These are phyloP conservation scores for Heterodera filipjevi DNA, from an alignment of 2,888 invertebrate species.

Conservation along the genomic window DNA sequence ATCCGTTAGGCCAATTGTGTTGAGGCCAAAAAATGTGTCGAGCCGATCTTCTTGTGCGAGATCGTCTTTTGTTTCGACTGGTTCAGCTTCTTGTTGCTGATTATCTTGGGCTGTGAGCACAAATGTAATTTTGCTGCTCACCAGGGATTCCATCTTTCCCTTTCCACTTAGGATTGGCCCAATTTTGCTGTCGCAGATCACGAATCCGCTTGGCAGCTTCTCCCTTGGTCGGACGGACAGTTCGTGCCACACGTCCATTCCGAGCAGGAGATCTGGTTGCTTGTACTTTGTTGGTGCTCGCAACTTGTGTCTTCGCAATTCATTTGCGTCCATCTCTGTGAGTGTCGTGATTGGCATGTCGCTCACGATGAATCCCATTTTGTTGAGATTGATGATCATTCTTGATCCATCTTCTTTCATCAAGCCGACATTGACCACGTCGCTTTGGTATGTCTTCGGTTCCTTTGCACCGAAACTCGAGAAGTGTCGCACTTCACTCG, in stretches of 20 bases:
- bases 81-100: too few relatives aligned
- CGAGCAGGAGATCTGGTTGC: background rate
- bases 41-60: background rate
- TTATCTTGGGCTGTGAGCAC: too few relatives aligned
- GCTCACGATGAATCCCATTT: slow-evolving; percentile 13
- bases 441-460: slow-evolving; percentile 7
- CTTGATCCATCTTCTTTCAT: too few relatives aligned
- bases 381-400: background rate
- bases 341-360: background rate
- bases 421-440: background rate
- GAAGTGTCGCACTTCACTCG: slow-evolving; percentile 1
- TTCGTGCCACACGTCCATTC: too few relatives aligned
- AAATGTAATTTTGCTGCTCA: too few relatives aligned
- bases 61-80: background rate
- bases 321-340: background rate
- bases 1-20: background rate
- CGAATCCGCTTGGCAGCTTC: slow-evolving; percentile 16
- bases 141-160: background rate
- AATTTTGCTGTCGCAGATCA: background rate
- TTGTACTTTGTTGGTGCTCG: background rate
- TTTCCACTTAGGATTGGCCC: slow-evolving; percentile 11
- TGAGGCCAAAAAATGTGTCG: slow-evolving; percentile 9
- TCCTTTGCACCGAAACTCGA: background rate
- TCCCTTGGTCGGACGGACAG: background rate
- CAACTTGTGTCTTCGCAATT: background rate